Evolutionary conservation across 1,140 invertebrate genomes (phyloP).

Genomic region (Leptinotarsa lineolata): DNA sequence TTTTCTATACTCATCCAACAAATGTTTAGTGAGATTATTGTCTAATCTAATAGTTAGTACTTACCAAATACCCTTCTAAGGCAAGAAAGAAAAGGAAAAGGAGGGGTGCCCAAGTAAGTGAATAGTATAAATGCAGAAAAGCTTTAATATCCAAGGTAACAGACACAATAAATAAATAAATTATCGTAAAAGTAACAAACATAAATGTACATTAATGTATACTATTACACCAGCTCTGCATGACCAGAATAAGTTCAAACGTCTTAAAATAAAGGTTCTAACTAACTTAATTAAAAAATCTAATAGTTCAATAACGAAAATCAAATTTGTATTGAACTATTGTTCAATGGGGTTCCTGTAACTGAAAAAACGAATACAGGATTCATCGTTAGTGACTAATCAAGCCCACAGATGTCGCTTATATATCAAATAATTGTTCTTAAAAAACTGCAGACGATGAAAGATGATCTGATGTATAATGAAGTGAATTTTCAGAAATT

Average conservation of each 20-base stretch:
- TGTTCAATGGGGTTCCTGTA: background rate
- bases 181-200: constrained; percentile 31
- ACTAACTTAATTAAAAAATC: constrained; percentile 11
- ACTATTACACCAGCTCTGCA: constrained; percentile 21
- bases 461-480: too few relatives aligned
- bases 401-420: too few relatives aligned
- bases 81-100: constrained; percentile 25
- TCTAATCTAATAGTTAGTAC: constrained; percentile 19
- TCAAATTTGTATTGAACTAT: too few relatives aligned
- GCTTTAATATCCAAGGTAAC: constrained; percentile 48
- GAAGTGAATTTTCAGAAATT: too few relatives aligned
- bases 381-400: too few relatives aligned
- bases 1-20: background rate
- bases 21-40: constrained; percentile 2
- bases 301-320: too few relatives aligned
- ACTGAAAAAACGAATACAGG: background rate
- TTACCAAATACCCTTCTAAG: constrained; percentile 24
- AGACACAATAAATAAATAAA: constrained; percentile 50
- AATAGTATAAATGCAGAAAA: constrained; percentile 43
- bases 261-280: constrained; percentile 9
- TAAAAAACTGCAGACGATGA: too few relatives aligned
- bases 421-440: too few relatives aligned
- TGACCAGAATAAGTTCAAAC: constrained; percentile 31
- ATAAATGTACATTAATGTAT: constrained; percentile 28
- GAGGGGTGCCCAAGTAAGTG: constrained; percentile 32